Conservation (phyloP, 2,797 vertebrate species). For the Carapus acus region DNA sequence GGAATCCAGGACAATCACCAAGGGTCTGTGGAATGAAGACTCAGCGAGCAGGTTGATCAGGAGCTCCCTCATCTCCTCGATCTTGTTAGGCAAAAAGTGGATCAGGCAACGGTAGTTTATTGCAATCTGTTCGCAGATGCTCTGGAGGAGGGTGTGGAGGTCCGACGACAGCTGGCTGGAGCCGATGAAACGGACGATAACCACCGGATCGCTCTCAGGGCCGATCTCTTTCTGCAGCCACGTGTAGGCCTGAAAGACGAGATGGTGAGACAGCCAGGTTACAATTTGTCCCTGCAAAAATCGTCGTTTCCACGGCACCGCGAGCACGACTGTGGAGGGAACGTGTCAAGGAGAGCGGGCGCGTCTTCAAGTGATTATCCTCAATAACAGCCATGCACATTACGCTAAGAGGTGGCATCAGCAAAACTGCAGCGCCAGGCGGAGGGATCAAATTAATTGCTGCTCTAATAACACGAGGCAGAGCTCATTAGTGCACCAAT, state of each 20-base stretch:
- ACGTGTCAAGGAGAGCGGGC: too few species aligned
- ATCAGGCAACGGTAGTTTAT: constrained; percentile 93
- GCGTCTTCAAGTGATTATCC: not conserved
- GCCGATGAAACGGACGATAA: constrained; percentile 91
- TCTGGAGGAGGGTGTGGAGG: constrained; percentile 89
- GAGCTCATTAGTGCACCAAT: constrained; percentile 15
- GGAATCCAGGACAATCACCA: constrained; percentile 91
- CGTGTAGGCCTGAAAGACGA: constrained; percentile 82
- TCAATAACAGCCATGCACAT: not conserved
- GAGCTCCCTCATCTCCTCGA: constrained; percentile 91
- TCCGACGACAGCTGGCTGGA: constrained; percentile 86
- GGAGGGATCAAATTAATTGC: constrained; percentile 5
- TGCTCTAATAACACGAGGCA: constrained; percentile 16
- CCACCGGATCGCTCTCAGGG: constrained; percentile 91
- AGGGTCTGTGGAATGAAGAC: constrained; percentile 87
- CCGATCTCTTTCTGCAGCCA: constrained; percentile 95
- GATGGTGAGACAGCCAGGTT: constrained; percentile 21
- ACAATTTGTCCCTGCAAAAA: too few species aligned
- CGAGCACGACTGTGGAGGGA: too few species aligned
- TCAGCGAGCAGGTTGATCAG: constrained; percentile 93
- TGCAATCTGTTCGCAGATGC: constrained; percentile 95
- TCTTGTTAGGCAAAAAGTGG: constrained; percentile 94
- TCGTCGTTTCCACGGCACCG: too few species aligned
- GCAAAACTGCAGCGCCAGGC: constrained; percentile 12
- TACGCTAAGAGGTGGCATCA: constrained; percentile 10